Percentiles rank a stretch among this genome's conserved stretches.
phyloP scores from a whole-genome alignment of 2,888 invertebrate genomes.

The Drosophila vallismaia region DNA sequence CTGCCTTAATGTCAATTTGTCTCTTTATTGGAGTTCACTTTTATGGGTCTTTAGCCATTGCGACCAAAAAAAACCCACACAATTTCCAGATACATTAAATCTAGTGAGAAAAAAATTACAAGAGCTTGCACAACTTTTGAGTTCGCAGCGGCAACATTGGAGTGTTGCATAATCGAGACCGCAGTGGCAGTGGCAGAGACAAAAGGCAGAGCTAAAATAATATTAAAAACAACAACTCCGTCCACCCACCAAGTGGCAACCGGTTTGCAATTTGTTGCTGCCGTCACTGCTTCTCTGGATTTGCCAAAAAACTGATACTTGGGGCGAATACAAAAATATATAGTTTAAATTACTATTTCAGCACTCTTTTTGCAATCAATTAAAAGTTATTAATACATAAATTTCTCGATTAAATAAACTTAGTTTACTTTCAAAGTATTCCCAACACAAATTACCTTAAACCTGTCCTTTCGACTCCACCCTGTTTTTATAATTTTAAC shows the following conservation, averaged over 20 bases:
- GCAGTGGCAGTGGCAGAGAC: constrained; percentile 10
- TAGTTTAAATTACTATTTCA: not conserved
- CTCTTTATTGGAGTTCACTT: constrained; percentile 1
- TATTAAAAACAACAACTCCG: constrained; percentile 11
- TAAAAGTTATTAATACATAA: too few relatives aligned
- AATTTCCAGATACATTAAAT: constrained; percentile 1
- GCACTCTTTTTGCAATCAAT: too few relatives aligned
- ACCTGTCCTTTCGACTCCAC: not conserved
- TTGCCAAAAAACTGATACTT: constrained; percentile 55
- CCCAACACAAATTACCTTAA: not conserved
- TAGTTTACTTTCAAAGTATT: not conserved
- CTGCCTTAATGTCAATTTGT: constrained; percentile 2
- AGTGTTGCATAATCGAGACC: constrained; percentile 60
- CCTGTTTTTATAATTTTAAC: not conserved
- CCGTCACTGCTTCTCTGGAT: constrained; percentile 31
- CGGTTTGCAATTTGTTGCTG: constrained; percentile 45
- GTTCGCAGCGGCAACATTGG: constrained; percentile 60
- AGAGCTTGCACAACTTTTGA: constrained; percentile 46
- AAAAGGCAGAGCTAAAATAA: constrained; percentile 19
- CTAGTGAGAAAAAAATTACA: not conserved
- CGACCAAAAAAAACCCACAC: not conserved
- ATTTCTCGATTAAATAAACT: too few relatives aligned
- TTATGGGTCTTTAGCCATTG: constrained; percentile 1
- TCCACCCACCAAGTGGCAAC: constrained; percentile 58
- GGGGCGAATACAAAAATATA: constrained; percentile 17